A percentile compares a stretch with the other conserved stretches of the same genome.
Evolutionary conservation across 2,113 vertebrate species (phyloP).

Genomic region (Phalacrocorax carbo): DNA sequence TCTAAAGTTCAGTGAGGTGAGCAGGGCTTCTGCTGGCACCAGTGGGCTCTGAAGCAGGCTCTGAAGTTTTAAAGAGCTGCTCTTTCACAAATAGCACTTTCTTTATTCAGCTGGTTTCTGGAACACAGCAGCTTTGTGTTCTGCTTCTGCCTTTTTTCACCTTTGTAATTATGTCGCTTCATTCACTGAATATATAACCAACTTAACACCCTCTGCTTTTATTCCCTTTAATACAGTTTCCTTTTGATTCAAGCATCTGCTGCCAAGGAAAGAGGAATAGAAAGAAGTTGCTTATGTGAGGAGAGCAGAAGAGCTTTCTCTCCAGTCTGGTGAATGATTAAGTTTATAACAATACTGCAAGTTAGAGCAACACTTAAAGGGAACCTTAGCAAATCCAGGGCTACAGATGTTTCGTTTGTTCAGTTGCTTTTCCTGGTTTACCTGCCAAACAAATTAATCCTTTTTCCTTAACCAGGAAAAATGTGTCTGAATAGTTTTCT

Average conservation of each 20-base stretch:
- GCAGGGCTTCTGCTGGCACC: neutral
- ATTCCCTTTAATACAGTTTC: neutral
- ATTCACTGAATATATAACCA: conserved; percentile 12
- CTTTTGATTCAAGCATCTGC: neutral
- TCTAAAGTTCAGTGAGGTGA: neutral
- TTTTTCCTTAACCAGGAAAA: neutral
- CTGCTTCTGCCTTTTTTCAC: neutral
- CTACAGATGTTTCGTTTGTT: neutral
- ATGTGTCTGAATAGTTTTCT: neutral
- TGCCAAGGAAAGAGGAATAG: neutral
- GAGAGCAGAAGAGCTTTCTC: neutral
- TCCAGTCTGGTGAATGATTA: neutral
- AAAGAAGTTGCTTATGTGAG: neutral
- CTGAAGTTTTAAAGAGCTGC: conserved; percentile 7
- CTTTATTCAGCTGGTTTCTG: conserved; percentile 9
- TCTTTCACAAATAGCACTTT: conserved; percentile 9
- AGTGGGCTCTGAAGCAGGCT: neutral
- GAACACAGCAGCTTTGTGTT: conserved; percentile 48
- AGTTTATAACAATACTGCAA: neutral
- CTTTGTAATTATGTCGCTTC: neutral
- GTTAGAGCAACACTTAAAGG: neutral
- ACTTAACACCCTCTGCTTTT: conserved; percentile 16
- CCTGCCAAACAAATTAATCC: neutral
- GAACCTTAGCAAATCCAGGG: neutral
- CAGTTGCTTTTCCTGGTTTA: neutral